Evolutionary conservation across 2,113 vertebrate species (phyloP).

Genomic region (Mugil cephalus): DNA sequence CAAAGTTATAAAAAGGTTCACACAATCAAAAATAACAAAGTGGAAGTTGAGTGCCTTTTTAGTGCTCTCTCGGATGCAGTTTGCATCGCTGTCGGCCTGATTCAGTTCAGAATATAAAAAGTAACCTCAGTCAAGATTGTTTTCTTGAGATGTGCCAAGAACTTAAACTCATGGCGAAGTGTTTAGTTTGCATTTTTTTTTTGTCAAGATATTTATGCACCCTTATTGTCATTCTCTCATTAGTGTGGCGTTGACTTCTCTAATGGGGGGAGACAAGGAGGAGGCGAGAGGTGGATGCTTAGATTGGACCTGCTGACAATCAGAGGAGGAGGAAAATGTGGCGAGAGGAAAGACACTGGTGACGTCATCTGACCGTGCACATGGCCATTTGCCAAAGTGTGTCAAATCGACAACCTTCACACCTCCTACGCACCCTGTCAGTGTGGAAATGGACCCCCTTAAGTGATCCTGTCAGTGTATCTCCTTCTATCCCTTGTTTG

Average conservation of each 20-base stretch:
- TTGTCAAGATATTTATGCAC: too few species aligned
- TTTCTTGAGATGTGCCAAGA: background rate
- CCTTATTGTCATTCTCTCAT: background rate
- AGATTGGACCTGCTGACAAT: background rate
- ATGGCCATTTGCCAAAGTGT: slow-evolving; percentile 45
- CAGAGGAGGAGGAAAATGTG: slow-evolving; percentile 3
- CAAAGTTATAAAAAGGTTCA: slow-evolving; percentile 28
- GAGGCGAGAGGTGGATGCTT: background rate
- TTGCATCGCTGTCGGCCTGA: slow-evolving; percentile 4
- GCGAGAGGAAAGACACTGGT: slow-evolving; percentile 19
- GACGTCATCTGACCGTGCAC: slow-evolving; percentile 52
- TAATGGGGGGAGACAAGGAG: background rate
- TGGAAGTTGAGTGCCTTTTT: background rate
- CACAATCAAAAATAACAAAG: slow-evolving; percentile 17
- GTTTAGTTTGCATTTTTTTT: background rate
- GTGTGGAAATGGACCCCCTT: slow-evolving; percentile 33
- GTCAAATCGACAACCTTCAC: slow-evolving; percentile 46
- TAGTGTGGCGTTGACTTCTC: too few species aligned
- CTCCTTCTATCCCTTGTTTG: background rate
- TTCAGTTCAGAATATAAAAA: slow-evolving; percentile 28
- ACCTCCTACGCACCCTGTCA: slow-evolving; percentile 46
- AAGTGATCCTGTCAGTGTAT: slow-evolving; percentile 21
- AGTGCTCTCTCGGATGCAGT: background rate
- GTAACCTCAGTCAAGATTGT: background rate
- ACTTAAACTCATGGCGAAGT: too few species aligned